phyloP scores from a whole-genome alignment of 2,888 invertebrate genomes.

The Drosophila kambysellisi region DNA sequence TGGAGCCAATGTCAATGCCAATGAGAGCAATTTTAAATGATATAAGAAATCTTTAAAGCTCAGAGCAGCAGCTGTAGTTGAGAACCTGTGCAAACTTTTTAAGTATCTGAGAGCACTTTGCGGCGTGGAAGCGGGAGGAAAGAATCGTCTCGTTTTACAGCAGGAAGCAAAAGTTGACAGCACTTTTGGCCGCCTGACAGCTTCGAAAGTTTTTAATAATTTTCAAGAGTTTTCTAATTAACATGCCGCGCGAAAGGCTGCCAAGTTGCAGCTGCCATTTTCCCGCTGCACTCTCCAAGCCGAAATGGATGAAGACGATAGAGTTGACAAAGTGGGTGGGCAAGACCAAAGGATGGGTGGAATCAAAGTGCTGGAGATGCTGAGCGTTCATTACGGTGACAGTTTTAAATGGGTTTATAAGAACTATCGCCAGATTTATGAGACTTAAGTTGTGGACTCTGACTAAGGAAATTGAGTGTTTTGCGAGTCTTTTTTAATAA shows the following conservation, averaged over 20 bases:
- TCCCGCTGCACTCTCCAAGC: constrained; percentile 32
- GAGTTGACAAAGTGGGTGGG: neutral
- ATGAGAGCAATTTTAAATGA: neutral
- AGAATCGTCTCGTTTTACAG: constrained; percentile 20
- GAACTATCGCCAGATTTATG: constrained; percentile 71
- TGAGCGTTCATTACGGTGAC: constrained; percentile 67
- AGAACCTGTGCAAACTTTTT: constrained; percentile 30
- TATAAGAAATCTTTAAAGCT: neutral
- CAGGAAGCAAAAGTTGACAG: constrained; percentile 51
- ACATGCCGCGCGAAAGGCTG: constrained; percentile 61
- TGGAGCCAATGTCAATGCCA: neutral
- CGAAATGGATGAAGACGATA: constrained; percentile 1
- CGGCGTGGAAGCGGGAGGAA: neutral
- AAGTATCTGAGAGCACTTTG: constrained; percentile 35
- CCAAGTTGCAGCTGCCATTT: constrained; percentile 42
- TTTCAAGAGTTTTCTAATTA: constrained; percentile 80
- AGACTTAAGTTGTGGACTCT: constrained; percentile 68
- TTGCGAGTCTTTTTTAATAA: constrained; percentile 5
- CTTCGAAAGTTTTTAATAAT: constrained; percentile 77
- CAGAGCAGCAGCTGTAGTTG: neutral
- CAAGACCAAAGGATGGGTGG: constrained; percentile 10
- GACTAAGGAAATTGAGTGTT: constrained; percentile 53
- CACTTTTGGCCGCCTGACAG: constrained; percentile 47
- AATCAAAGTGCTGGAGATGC: constrained; percentile 43
- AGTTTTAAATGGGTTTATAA: constrained; percentile 77